Evolutionary conservation across 2,888 invertebrate species (phyloP), one percentile per base, ranked within the genome.

Genomic region (Dione vanillae): DNA sequence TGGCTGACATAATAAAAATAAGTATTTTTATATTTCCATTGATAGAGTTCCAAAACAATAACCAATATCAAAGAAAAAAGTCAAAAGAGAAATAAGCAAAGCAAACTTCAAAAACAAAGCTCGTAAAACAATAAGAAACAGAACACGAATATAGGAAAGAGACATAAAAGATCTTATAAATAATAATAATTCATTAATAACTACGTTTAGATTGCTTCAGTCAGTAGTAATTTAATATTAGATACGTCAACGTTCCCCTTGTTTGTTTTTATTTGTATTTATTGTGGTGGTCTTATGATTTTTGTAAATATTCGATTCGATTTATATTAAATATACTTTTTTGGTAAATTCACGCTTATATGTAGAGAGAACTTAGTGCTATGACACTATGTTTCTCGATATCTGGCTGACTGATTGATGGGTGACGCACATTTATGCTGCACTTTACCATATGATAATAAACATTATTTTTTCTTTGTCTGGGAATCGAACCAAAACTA

Each of bases 81-180:
- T 83, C 84, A 11, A 35, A 81, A 83, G 84, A 81, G 80, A 82
- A 86, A 83, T 80, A 76, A 78, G 76, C 78, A 80, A 83, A 84
- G 80, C 78, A 85, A 88, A 86, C 78, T 87, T 86, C 75, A 74
- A 77, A 69, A 87, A 90, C 86, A 87, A 88, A 85, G 85, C 83
- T 86, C 87, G 89, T 87, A 88, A 88, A 90, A 86, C 85, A 82
- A 87, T 86, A 85, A 86, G 86, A 78, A 85, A 86, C 82, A 82
- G 81, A 81, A 83, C 83, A 83, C 85, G 87, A 87, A 89, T 84
- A 82, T 85, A 85, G 86, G 84, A 19, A 37, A 12, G 49, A 64
- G 49, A 49, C 80, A 82, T 80, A 79, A 79, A 82, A 77, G 78
- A 72, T 35, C 27, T 69, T 61, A 69, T 20, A 64, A 35, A 45